Evolutionary conservation across 35 echinoderm and acorn worm species (phyloP), one percentile per base, ranked within the genome.

Genomic region (Apostichopus japonicus): DNA sequence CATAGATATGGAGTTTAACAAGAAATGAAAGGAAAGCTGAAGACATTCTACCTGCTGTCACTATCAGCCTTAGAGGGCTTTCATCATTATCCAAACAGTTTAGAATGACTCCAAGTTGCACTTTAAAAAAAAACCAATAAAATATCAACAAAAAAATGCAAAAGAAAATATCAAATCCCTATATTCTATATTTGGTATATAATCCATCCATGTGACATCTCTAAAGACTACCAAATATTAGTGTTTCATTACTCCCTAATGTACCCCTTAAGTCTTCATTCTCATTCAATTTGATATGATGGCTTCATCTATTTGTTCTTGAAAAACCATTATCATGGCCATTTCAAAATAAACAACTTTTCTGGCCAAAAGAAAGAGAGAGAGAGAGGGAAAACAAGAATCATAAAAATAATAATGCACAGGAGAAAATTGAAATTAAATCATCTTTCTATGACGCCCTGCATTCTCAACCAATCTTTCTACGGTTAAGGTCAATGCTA

Each of bases 351-450:
- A 75, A 75, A 67, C 16, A 73, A 75, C n/a, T 19, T 75, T 75
- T 75, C 71, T 75, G 71, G 71, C 71, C 13, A 75, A 75, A 75
- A 75, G 71, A 73, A 73, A 72, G 70, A 19, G 22, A n/a, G 22
- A 19, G 17, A 75, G 22, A 75, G 22, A 11, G n/a, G 19, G n/a
- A 75, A n/a, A 75, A n/a, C 13, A n/a, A 75, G 71, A 75, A n/a
- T 19, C 5, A 75, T 14, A 75, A n/a, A 75, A 75, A 17, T 19
- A 75, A 61, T 19, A 75, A 75, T 7, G 6, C 13, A 19, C 6
- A n/a, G 5, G n/a, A n/a, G 17, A 84, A 84, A 84, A 84, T 84
- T 16, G 56, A 84, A 84, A 84, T 84, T 84, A 53, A 84, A 84
- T 84, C 81, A 84, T 23, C 81, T 84, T 57, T 23, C 17, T 75